Base-by-base conservation (phyloP, 2,113 vertebrate genomes). In the Pachypanchax playfairii region DNA sequence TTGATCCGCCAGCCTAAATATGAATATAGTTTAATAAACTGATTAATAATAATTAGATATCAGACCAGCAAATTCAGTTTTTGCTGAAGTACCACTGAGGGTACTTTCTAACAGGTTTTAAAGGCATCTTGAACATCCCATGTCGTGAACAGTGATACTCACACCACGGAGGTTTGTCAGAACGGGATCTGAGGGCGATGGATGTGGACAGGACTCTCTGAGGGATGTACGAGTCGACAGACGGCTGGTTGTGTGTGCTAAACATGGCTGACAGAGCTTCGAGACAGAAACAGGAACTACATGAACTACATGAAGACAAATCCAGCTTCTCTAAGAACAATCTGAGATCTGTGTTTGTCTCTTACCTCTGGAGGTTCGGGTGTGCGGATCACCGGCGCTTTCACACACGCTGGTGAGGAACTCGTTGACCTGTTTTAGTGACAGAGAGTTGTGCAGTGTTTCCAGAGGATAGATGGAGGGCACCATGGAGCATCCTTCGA, bases 401-500 rank as follows among this genome's bases (percentile, higher is more conserved):
- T 93, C 90, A 77, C 95, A 96, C 69, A 98, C 89, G 0, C 85
- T 67, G 0, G 94, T 92, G 73, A 98, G 90, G 89, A 98, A 99
- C 80, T 94, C 91, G 61, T 93, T 93, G 77, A 99, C 95, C 92
- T 99, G 95, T 58, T 93, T 94, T 60, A 98, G 88, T 4, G 97
- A 99, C 71, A 99, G 95, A 4, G 97, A 96, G 90, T 99, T 99
- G 92, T 99, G 97, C 79, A 99, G 94, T 4, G 97, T 99, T 87
- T 99, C 97, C 90, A 99, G 82, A 0, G 97, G 97, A 50, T 98
- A 96, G 83, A 99, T 96, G 65, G 96, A 98, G 68, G 97, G 97
- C 77, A 99, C 97, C 97, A 99, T 98, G 84, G 96, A 98, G 83
- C 95, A 99, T 80, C 97, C 96, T 90, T 99, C 97, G 65, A 99